Conservation (phyloP, 2,797 vertebrate species). For the Martes flavigula region DNA sequence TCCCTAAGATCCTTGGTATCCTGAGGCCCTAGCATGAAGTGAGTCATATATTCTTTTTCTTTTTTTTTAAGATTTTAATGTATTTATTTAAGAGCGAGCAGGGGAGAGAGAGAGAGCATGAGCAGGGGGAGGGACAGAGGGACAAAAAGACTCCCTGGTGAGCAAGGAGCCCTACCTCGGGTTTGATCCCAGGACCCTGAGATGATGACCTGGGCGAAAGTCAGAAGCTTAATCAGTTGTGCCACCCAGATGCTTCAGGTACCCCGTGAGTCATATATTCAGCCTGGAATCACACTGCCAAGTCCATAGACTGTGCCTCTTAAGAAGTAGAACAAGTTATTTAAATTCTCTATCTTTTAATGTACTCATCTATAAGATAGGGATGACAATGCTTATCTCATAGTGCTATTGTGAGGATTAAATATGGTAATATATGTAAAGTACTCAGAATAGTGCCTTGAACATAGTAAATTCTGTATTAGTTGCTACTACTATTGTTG, state of each 20-base stretch:
- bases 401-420: not conserved
- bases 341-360: not conserved
- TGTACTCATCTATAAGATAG: not conserved
- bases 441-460: not conserved
- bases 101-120: not conserved
- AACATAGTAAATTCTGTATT: not conserved
- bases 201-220: not conserved
- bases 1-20: not conserved
- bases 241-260: not conserved
- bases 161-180: not conserved
- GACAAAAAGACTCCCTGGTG: not conserved
- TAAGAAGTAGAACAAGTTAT: not conserved
- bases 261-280: not conserved
- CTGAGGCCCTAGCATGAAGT: not conserved
- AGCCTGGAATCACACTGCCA: not conserved
- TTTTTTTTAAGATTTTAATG: not conserved
- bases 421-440: not conserved
- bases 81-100: not conserved
- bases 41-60: not conserved
- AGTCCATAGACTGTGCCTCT: not conserved
- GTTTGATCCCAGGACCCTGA: not conserved
- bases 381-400: not conserved
- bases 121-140: not conserved
- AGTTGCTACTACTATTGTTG: not conserved
- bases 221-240: not conserved